A percentile compares a stretch with the other conserved stretches of the same genome.
phyloP scores from a whole-genome alignment of 1,140 invertebrate genomes.

The Drosophila kepulauana region DNA sequence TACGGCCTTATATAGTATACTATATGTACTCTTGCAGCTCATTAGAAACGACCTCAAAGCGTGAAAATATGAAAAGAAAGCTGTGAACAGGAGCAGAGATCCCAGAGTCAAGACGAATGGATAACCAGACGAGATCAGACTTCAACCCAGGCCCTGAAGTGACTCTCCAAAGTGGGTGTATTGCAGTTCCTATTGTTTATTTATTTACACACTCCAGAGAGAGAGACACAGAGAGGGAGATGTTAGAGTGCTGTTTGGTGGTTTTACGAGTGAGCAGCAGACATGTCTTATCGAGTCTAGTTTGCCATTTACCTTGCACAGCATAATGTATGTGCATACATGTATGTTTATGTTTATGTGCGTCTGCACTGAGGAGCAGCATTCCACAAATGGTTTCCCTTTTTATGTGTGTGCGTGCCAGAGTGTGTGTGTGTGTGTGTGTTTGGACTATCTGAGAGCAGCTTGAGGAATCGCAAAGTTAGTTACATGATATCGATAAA shows the following conservation, averaged over 20 bases:
- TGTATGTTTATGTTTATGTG: constrained; percentile 11
- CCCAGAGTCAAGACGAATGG: constrained; percentile 3
- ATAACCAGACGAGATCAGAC: neutral
- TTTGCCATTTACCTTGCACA: constrained; percentile 67
- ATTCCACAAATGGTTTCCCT: constrained; percentile 62
- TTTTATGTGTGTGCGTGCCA: constrained; percentile 15
- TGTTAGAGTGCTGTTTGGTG: constrained; percentile 3
- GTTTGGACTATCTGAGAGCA: constrained; percentile 8
- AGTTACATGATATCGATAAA: constrained; percentile 76
- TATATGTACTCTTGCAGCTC: constrained; percentile 28
- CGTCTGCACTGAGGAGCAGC: constrained; percentile 40
- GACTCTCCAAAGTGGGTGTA: constrained; percentile 20
- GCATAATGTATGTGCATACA: constrained; percentile 40
- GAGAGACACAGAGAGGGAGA: constrained; percentile 6
- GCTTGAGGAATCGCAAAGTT: constrained; percentile 62
- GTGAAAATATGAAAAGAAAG: constrained; percentile 50
- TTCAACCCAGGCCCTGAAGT: neutral
- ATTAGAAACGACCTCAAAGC: constrained; percentile 72
- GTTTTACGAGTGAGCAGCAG: constrained; percentile 57
- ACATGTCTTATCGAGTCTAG: constrained; percentile 73
- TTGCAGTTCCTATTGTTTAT: constrained; percentile 29
- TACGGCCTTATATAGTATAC: constrained; percentile 15
- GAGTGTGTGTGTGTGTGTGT: neutral
- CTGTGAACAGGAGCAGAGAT: constrained; percentile 44
- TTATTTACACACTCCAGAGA: constrained; percentile 16